Percentiles rank a stretch among this genome's conserved stretches.
Evolutionary conservation across 2,113 vertebrate genomes (phyloP).

Genomic region (Phoenicopterus ruber): DNA sequence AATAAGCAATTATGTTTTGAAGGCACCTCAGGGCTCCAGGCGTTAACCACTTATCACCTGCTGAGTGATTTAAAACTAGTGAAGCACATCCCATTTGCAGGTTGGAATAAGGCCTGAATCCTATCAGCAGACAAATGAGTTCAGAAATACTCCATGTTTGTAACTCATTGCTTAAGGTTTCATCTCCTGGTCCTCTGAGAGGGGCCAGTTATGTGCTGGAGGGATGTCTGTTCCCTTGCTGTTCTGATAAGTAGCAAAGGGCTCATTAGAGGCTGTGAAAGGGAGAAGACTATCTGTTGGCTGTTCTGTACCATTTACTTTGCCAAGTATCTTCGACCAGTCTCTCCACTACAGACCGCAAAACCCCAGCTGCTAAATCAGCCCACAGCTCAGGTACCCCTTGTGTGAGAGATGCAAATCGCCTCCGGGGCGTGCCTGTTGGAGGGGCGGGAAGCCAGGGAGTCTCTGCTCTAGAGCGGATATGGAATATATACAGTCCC

Average conservation of each 20-base stretch:
- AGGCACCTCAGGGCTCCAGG: constrained; percentile 36
- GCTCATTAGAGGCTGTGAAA: constrained; percentile 4
- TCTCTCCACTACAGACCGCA: neutral
- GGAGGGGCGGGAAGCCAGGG: neutral
- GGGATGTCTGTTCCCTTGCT: neutral
- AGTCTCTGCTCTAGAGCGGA: neutral
- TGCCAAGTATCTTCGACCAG: neutral
- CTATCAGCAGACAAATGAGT: constrained; percentile 20
- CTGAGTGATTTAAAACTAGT: constrained; percentile 24
- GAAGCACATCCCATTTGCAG: constrained; percentile 22
- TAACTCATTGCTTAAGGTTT: neutral
- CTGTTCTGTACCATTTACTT: neutral
- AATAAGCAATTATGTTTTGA: constrained; percentile 51
- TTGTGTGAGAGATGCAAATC: neutral
- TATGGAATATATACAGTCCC: neutral
- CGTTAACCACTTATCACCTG: constrained; percentile 42
- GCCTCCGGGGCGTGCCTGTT: neutral
- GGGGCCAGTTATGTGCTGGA: neutral
- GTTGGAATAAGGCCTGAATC: neutral
- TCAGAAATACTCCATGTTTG: neutral
- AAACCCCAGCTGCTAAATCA: neutral
- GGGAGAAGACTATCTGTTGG: neutral
- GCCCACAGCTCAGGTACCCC: neutral
- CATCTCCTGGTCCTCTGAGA: neutral
- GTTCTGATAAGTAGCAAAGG: neutral